Evolutionary conservation across 2,888 invertebrate species (phyloP), one percentile per base, ranked within the genome.

Genomic region (Aelia acuminata): DNA sequence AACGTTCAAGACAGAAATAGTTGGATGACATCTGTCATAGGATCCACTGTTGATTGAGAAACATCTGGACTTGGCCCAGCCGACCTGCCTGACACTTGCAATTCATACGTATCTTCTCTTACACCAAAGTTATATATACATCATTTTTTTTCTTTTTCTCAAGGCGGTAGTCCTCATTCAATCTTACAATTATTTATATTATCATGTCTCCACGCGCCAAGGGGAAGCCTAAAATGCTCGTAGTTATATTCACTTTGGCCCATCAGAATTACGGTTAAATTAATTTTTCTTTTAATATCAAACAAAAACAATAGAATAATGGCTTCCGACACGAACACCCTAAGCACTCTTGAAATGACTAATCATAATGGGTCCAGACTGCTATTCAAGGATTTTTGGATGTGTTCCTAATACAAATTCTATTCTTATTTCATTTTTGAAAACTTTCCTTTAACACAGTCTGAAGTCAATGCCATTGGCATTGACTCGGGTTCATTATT

Each of bases 1-100:
- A 31, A 35, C 18, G 63, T 31, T 70, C 18, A 7, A 70, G 63
- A 70, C 63, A 70, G 63, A 70, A 70, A 70, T 70, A 70, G 63
- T 35, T 15, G 35, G 31, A 35, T 35, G 63, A 70, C 63, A 70
- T 35, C 31, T 70, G 63, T 70, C 63, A 70, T 70, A 7, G 63
- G 63, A 70, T 70, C 63, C 35, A 35, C 13, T 35, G n/a, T n/a
- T n/a, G 31, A 35, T 35, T 70, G 63, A 70, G 63, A 70, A 70
- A 70, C 10, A 70, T 18, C 63, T 70, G 63, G 63, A 70, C 15
- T 5, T 0, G 1, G 18, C 35, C 63, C 63, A 70, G 63, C 31
- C 63, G 31, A 35, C 63, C 18, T 70, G 31, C 20, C 20, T 35
- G 35, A 35, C 63, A 57, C 22, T 70, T 15, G 7, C 63, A 70